Evolutionary conservation across 2,113 vertebrate genomes (phyloP).

Genomic region (Chauna torquata): DNA sequence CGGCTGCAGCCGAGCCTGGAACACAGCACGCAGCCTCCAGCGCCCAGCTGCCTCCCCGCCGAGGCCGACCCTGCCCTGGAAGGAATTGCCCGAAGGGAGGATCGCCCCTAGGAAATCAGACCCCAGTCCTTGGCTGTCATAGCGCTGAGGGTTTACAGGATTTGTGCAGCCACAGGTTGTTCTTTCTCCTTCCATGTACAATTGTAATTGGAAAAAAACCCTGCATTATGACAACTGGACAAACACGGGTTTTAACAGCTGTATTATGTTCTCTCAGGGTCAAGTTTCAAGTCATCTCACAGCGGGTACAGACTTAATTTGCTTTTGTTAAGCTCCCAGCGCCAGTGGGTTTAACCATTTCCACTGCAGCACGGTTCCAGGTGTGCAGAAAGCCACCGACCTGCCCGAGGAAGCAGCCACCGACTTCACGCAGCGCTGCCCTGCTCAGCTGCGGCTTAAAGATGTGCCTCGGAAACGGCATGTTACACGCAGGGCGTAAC

Average conservation of each 20-base stretch:
- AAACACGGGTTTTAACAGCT: neutral
- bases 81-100: neutral
- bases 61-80: too few relatives aligned
- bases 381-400: neutral
- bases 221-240: neutral
- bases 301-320: neutral
- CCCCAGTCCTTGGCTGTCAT: neutral
- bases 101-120: neutral
- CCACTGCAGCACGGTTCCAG: neutral
- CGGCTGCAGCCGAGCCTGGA: too few relatives aligned
- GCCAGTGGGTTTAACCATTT: neutral
- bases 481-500: neutral
- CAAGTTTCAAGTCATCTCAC: neutral
- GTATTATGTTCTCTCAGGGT: neutral
- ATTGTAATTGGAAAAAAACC: neutral
- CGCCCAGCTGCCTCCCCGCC: too few relatives aligned
- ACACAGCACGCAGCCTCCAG: too few relatives aligned
- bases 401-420: neutral
- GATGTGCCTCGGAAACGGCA: neutral
- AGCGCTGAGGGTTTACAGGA: fast-evolving
- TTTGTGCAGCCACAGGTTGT: neutral
- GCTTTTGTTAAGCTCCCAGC: neutral
- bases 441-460: neutral
- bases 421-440: neutral
- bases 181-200: neutral